Base-by-base conservation (phyloP, 2,113 vertebrate genomes). In the Verasper variegatus region DNA sequence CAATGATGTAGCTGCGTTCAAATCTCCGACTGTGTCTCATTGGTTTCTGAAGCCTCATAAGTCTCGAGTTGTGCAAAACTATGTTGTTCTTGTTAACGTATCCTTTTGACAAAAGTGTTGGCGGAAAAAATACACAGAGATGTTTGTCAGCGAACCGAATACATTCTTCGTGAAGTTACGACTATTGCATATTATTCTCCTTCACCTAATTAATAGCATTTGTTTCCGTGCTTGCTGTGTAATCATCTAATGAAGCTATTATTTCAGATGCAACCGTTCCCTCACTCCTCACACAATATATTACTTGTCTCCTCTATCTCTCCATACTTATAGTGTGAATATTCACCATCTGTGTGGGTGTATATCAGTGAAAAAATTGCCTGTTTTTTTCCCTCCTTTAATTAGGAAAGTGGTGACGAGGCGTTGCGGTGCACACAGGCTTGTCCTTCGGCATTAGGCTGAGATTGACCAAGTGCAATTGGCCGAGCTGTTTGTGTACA, bases 401-500 rank as follows among this genome's bases (percentile, higher is more conserved):
- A 76, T 86, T 86, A 55, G 68, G 61, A 88, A 83, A 86, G 47
- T 47, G 79, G 69, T 69, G 84, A 67, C 40, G 68, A 85, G 74
- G 73, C 67, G 54, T 74, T 78, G 69, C 54, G 81, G 71, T 63
- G 74, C 55, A 31, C 57, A 71, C 69, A 80, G 55, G 52, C 75
- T 58, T 87, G 74, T 92, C 78, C 76, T 81, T 88, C 66, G 23
- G 76, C 78, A 78, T 87, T 78, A 81, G 60, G n/a, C 47, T 49
- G 51, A 58, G 82, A 81, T 83, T 82, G 88, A 87, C 72, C 13
- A 8, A 70, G 23, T 64, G 65, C 86, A 84, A 80, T 90, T 80
- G 82, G 76, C 73, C 62, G 18, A 75, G 78, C 71, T 87, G 78
- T 90, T 89, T 88, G 84, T 81, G 74, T 61, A 64, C 65, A 78